Evolutionary conservation across 2,797 vertebrate genomes (phyloP), one percentile per base, ranked within the genome.

Genomic region (Esox masquinongy): DNA sequence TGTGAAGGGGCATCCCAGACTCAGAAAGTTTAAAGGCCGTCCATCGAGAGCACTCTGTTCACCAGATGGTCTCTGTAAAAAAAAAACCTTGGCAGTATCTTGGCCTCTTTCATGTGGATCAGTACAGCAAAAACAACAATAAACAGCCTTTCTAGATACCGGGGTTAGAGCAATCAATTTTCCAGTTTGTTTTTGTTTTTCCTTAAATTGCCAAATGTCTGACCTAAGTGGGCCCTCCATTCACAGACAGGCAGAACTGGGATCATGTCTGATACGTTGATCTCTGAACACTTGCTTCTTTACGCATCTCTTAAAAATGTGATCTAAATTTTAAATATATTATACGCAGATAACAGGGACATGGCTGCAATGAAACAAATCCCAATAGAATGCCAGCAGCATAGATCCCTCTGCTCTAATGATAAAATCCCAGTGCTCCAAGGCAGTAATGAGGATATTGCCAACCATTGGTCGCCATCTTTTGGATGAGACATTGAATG

Each of bases 161-260:
- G 14, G n/a, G 68, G 39, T 70, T 29, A 70, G 68, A 24, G 39
- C 14, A 70, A 26, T 49, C 43, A 39, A 70, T 49, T 70, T 70
- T 22, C 43, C 24, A 15, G 12, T 68, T 68, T 68, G 66, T 68
- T 68, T 70, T 70, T 70, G 22, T 70, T 70, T 17, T 70, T 15
- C 68, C 17, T 70, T 70, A 5, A 70, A 70, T 70, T 50, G 14
- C 68, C 22, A 70, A 49, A 43, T 14, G n/a, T 15, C 39, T 70
- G 39, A 50, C 6, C n/a, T 24, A 3, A 26, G 6, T 47, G 68
- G 15, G 17, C 34, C 66, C 9, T 68, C 34, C 66, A n/a, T 11
- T 68, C 66, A 68, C 9, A 9, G 17, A 29, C 66, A 36, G 66
- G 66, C 34, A 17, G 36, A 39, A 8, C 5, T 34, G 8, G 1